phyloP scores from a whole-genome alignment of 1,140 invertebrate species.

The Drosophila kepulauana region DNA sequence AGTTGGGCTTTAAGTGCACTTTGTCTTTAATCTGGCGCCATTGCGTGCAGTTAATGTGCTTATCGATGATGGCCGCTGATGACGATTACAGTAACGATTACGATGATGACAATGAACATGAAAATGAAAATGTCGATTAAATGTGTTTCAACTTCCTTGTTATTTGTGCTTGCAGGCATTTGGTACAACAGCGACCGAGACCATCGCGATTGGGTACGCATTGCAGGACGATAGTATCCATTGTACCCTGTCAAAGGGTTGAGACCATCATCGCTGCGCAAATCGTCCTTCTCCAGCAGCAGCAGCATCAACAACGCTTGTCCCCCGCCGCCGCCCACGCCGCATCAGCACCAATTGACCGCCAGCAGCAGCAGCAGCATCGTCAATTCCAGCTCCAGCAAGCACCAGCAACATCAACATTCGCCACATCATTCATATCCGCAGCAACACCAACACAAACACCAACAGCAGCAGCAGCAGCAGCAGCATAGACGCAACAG shows the following conservation, averaged over 20 bases:
- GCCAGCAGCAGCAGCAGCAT: constrained; percentile 60
- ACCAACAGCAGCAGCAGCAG: constrained; percentile 43
- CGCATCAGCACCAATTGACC: constrained; percentile 72
- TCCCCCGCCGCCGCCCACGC: constrained; percentile 81
- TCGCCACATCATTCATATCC: constrained; percentile 19
- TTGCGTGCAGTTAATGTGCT: constrained; percentile 63
- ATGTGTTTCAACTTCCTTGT: background rate
- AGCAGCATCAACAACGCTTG: constrained; percentile 81
- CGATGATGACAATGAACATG: constrained; percentile 4
- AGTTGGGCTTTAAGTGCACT: constrained; percentile 72
- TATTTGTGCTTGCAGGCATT: constrained; percentile 68
- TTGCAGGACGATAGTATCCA: constrained; percentile 85
- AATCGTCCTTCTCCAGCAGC: constrained; percentile 80
- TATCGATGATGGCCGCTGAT: constrained; percentile 58
- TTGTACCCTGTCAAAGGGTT: constrained; percentile 85
- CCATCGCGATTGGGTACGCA: constrained; percentile 84
- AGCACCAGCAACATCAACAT: constrained; percentile 51
- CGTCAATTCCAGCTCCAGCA: constrained; percentile 21
- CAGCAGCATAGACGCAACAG: constrained; percentile 45
- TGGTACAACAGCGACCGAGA: constrained; percentile 85
- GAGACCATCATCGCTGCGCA: constrained; percentile 84
- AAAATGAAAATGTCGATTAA: constrained; percentile 8
- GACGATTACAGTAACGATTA: constrained; percentile 47
- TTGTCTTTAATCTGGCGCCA: constrained; percentile 59
- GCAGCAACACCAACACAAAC: constrained; percentile 37